Base-by-base conservation (phyloP, 2,113 vertebrate species). In the Isichthys henryi region DNA sequence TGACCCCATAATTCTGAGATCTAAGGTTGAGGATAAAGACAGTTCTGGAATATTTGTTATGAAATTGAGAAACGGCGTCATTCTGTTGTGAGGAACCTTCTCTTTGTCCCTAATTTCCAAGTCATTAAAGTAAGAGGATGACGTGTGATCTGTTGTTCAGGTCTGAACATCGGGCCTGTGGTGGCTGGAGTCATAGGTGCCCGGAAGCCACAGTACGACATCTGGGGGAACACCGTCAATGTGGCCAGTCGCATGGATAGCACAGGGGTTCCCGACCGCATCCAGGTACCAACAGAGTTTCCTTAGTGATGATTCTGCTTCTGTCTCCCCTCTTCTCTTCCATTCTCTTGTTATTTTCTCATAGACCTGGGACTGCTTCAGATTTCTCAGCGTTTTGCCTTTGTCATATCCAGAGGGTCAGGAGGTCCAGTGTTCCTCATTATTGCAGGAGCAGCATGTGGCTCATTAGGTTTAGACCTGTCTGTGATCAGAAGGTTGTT, bases 231-330 rank as follows among this genome's bases (percentile, higher is more conserved):
- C 95, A 99, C 98, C 0, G 98, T 99, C 90, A 99, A 99, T 85
- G 98, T 99, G 93, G 97, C 98, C 53, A 98, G 97, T 94, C 97
- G 98, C 7, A 99, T 99, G 98, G 98, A 99, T 94, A 99, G 98
- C 94, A 98, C 98, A 0, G 98, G 98, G 0, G 96, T 98, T 56
- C 98, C 98, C 8, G 98, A 99, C 91, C 91, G 96, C 91, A 98
- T 98, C 94, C 98, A 99, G 97, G 98, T 98, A 87, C 13, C 89
- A 8, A 50, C 5, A 31, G 27, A 19, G 43, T 27, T 21, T 13
- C 39, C 35, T 46, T 21, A 46, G 35, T 27, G 53, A 88, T 0
- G 3, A 58, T 19, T n/a, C 23, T 62, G 56, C 6, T 62, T 62
- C 49, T 9, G 11, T 39, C 50, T 58, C 52, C 48, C 21, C 39